These are phyloP conservation scores for Vultur gryphus DNA, from an alignment of 2,797 vertebrate species.

Conservation along the genomic window DNA sequence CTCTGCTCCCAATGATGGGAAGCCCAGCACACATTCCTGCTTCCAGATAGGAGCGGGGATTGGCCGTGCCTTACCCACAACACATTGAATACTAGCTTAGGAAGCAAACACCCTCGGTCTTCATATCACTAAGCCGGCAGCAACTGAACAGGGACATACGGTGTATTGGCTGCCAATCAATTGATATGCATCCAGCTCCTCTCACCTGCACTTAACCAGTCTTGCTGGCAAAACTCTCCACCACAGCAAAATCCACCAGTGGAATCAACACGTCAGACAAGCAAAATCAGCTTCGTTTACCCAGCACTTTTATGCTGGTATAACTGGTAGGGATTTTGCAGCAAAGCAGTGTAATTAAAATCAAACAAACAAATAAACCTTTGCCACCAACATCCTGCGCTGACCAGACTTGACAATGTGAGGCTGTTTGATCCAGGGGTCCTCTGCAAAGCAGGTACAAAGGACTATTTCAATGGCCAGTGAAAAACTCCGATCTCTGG, in stretches of 20 bases:
- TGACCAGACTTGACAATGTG: neutral
- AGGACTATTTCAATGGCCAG: neutral
- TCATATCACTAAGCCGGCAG: neutral
- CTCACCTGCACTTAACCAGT: neutral
- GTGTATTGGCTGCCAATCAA: neutral
- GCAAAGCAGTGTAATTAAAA: neutral
- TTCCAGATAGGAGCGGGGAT: neutral
- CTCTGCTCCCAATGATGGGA: neutral
- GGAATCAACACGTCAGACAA: neutral
- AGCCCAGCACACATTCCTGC: neutral
- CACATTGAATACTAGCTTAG: neutral
- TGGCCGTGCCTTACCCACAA: neutral
- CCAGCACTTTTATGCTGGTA: neutral
- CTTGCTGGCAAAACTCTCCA: constrained; percentile 1
- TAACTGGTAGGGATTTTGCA: constrained; percentile 2
- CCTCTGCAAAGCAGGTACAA: neutral
- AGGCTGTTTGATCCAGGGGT: neutral
- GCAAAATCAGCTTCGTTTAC: neutral
- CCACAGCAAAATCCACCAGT: neutral
- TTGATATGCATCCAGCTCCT: neutral
- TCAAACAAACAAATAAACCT: neutral
- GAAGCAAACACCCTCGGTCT: neutral
- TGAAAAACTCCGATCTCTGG: neutral
- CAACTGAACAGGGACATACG: fast-evolving
- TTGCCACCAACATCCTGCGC: neutral